phyloP scores from a whole-genome alignment of 2,797 vertebrate species.

The Tympanoctomys barrerae region DNA sequence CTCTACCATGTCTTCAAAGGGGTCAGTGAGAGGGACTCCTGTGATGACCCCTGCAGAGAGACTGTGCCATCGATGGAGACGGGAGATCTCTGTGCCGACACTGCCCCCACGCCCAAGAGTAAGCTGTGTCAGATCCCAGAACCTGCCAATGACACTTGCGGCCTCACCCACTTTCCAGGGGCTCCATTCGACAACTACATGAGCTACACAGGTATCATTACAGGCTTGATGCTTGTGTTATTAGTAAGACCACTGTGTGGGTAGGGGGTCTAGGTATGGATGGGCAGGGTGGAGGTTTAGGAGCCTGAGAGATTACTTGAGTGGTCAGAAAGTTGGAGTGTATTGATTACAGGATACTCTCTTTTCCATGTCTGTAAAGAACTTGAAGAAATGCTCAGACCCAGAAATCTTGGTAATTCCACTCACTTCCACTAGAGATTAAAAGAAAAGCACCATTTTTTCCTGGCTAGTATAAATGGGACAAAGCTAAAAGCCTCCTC shows the following conservation, averaged over 20 bases:
- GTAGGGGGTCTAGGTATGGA: not conserved
- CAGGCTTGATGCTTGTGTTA: not conserved
- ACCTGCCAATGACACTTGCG: conserved; percentile 94
- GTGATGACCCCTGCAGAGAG: conserved; percentile 97
- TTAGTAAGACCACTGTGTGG: accelerated
- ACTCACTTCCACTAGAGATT: not conserved
- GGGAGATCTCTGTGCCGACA: conserved; percentile 97
- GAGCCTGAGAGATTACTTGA: not conserved
- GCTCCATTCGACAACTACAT: conserved; percentile 98
- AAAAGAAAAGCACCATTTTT: not conserved
- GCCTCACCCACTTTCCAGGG: conserved; percentile 91
- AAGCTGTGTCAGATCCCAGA: conserved; percentile 96
- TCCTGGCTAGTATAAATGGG: not conserved
- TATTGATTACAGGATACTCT: not conserved
- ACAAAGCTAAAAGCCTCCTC: not conserved
- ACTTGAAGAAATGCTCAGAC: not conserved
- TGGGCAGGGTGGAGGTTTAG: no score
- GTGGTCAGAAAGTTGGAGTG: not conserved
- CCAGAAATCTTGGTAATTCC: not conserved
- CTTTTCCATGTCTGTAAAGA: not conserved
- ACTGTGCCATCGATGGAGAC: conserved; percentile 96
- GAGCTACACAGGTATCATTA: conserved; percentile 94
- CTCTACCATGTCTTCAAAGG: conserved; percentile 99
- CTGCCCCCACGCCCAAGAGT: conserved; percentile 95
- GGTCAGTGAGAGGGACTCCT: conserved; percentile 97